Conservation (phyloP, 2,888 invertebrate genomes). For the Ophraella communa region DNA sequence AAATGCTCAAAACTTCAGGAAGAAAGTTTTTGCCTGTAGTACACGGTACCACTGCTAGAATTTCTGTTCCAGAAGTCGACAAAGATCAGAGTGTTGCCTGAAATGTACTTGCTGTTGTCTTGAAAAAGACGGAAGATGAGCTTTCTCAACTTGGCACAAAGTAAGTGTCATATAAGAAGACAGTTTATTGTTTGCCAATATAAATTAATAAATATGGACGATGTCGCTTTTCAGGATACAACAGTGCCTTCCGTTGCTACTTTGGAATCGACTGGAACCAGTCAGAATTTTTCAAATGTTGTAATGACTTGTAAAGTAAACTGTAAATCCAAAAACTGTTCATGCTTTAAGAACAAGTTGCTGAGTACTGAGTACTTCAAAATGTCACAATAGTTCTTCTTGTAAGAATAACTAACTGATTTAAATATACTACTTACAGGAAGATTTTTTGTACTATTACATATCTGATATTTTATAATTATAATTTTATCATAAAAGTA, state of each 20-base stretch:
- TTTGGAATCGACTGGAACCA: not conserved
- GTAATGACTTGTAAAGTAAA: not conserved
- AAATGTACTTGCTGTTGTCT: conserved; percentile 17
- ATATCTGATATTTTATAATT: no score
- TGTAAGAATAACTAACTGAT: not conserved
- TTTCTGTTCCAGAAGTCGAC: conserved; percentile 8
- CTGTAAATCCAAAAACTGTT: not conserved
- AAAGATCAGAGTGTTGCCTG: conserved; percentile 18
- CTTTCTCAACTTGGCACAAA: conserved; percentile 15
- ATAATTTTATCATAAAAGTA: no score
- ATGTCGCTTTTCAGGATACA: conserved; percentile 15
- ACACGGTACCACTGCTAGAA: not conserved
- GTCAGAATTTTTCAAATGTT: not conserved
- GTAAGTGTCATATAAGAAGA: not conserved
- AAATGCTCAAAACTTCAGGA: not conserved
- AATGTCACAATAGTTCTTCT: not conserved
- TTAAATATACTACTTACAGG: not conserved
- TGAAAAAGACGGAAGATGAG: conserved; percentile 6
- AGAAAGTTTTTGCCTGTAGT: not conserved
- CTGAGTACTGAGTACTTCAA: not conserved
- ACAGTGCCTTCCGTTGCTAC: conserved; percentile 14
- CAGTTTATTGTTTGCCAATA: conserved; percentile 1
- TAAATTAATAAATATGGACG: not conserved
- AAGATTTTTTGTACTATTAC: no score
- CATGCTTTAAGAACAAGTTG: not conserved